These are phyloP conservation scores for Apostichopus parvimensis DNA, from an alignment of 35 echinoderm and acorn worm species.

Conservation along the genomic window DNA sequence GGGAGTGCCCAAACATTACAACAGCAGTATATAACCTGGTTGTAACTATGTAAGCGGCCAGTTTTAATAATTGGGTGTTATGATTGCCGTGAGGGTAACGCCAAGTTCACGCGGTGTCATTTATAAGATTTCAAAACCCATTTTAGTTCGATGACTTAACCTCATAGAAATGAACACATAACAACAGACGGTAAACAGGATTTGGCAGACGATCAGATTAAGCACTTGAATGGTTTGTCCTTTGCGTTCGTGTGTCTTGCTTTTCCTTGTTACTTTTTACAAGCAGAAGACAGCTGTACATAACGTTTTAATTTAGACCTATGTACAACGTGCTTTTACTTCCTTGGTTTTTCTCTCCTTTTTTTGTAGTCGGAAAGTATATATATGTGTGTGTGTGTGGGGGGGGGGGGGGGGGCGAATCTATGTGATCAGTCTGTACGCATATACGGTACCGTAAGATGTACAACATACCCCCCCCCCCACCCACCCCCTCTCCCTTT, in stretches of 20 bases:
- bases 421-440: no score
- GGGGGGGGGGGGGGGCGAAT: no score
- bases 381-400: no score
- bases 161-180: slow-evolving; percentile 10
- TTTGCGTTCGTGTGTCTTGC: not conserved
- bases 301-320: no score
- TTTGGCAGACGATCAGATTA: not conserved
- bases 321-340: no score
- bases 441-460: no score
- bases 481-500: no score
- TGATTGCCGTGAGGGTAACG: slow-evolving; percentile 5
- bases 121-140: not conserved
- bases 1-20: not conserved
- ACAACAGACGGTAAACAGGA: slow-evolving; percentile 8
- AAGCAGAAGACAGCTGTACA: no score
- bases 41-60: not conserved
- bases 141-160: slow-evolving; percentile 15
- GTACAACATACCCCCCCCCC: no score
- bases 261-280: not conserved
- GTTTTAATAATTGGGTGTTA: slow-evolving; percentile 14
- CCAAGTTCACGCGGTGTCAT: slow-evolving; percentile 6
- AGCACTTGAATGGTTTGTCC: not conserved
- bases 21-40: slow-evolving; percentile 3
- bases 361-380: no score
- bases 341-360: no score